These are phyloP conservation scores for Bos indicus DNA, from an alignment of 2,113 vertebrate species.

Conservation along the genomic window DNA sequence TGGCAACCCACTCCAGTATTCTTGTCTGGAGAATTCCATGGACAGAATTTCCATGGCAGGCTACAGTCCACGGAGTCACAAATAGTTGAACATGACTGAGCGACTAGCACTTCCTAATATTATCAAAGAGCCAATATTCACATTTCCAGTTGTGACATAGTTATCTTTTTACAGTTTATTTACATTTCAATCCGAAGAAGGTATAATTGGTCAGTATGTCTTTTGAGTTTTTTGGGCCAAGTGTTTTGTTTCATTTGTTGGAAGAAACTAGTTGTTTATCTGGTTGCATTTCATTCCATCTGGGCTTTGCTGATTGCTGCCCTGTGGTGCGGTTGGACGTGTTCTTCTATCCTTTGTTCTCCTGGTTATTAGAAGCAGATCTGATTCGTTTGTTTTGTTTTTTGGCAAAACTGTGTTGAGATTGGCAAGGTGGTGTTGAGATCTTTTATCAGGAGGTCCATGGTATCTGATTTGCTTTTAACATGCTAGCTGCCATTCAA, in stretches of 20 bases:
- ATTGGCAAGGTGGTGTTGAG: not conserved
- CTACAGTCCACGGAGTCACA: not conserved
- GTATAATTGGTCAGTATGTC: not conserved
- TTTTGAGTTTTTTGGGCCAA: not conserved
- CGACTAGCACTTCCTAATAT: not conserved
- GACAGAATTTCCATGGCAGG: not conserved
- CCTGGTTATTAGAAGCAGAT: not conserved
- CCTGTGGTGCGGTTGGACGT: not conserved
- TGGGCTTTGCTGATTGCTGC: not conserved
- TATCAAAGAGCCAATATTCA: not conserved
- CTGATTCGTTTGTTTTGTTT: not conserved
- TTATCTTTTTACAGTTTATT: not conserved
- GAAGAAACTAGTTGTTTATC: not conserved
- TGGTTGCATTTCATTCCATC: not conserved
- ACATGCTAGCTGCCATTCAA: not conserved
- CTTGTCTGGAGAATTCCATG: not conserved
- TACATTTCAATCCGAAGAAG: not conserved
- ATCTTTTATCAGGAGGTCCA: not conserved
- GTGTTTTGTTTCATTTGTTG: not conserved
- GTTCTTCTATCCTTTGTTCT: not conserved
- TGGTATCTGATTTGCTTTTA: not conserved
- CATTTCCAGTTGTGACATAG: not conserved
- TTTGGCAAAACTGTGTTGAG: not conserved
- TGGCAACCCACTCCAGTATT: not conserved
- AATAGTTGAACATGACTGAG: not conserved